Base-by-base conservation (phyloP, 2,113 vertebrate genomes). In the Merops nubicus region DNA sequence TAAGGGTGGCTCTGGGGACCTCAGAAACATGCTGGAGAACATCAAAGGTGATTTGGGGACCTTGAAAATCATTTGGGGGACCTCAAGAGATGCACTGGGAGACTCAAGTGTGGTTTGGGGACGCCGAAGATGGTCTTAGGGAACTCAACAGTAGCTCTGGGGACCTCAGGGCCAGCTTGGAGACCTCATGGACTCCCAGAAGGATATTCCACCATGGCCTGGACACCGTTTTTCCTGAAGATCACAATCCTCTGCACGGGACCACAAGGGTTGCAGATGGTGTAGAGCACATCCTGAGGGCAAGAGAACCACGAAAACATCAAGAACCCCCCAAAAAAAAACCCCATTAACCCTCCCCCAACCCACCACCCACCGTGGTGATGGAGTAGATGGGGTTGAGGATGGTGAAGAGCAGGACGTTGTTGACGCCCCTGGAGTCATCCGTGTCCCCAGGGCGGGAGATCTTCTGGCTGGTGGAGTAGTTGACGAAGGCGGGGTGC, bases 131-230 rank as follows among this genome's bases (percentile, higher is more conserved):
- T n/a, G n/a, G n/a, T n/a, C n/a, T n/a, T n/a, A n/a, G n/a, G n/a
- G n/a, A n/a, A n/a, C n/a, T n/a, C n/a, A n/a, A n/a, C n/a, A n/a
- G n/a, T 16, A 17, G 22, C 10, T 11, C 22, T 13, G 31, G 28
- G 18, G 17, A 10, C 16, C 17, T 18, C 31, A 33, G 29, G 15
- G 31, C 9, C 18, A 18, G 18, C 4, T 11, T 33, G 54, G 18
- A 18, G 54, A 33, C 16, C 54, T 33, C 54, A 18, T 33, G 16
- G 31, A 31, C 56, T 21, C 56, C 34, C 15, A 26, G 87, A 98
- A 99, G 99, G 99, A 99, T 99, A 99, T 99, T 99, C 99, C 70
- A 99, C 99, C 99, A 99, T 99, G 64, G 99, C 99, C 95, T 99
- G 99, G 28, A 99, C 99, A 0, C 99, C 99, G 79, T 99, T 99